These are phyloP conservation scores for Eubasilissa regina DNA, from an alignment of 1,140 invertebrate genomes.

Conservation along the genomic window DNA sequence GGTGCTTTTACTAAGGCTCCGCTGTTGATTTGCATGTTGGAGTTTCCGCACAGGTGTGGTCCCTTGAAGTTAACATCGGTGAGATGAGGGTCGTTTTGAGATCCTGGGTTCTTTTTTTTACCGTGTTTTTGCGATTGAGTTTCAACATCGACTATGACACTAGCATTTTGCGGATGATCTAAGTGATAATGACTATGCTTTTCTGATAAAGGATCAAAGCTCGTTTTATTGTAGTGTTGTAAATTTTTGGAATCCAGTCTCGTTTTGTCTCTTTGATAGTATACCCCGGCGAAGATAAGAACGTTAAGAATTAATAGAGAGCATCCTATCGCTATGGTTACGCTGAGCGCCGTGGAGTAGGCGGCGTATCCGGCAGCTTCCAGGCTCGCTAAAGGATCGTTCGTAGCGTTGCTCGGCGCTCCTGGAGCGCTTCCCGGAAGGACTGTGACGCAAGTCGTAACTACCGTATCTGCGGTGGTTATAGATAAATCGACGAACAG, in stretches of 20 bases:
- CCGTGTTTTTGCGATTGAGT: constrained; percentile 69
- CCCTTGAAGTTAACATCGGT: constrained; percentile 70
- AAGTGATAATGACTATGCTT: constrained; percentile 80
- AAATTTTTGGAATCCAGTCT: constrained; percentile 73
- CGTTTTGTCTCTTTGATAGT: constrained; percentile 89
- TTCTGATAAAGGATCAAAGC: constrained; percentile 77
- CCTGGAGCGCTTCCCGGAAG: constrained; percentile 65
- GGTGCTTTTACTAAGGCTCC: constrained; percentile 59
- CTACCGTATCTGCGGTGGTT: constrained; percentile 68
- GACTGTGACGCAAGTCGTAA: constrained; percentile 69
- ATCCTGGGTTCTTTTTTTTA: constrained; percentile 65
- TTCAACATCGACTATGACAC: constrained; percentile 86
- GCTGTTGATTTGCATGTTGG: constrained; percentile 59
- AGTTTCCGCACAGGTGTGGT: constrained; percentile 63
- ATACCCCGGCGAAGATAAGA: constrained; percentile 89
- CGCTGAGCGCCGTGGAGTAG: constrained; percentile 87
- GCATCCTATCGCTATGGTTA: constrained; percentile 92
- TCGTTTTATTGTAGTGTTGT: constrained; percentile 77
- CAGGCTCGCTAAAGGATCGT: constrained; percentile 82
- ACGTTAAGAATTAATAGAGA: constrained; percentile 90
- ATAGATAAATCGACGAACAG: constrained; percentile 67
- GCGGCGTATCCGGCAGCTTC: constrained; percentile 85
- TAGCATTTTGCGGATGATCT: constrained; percentile 77
- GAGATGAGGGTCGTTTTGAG: constrained; percentile 66
- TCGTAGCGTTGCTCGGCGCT: constrained; percentile 73